A percentile compares a stretch with the other conserved stretches of the same genome.
Conservation (phyloP, 1,140 invertebrate species). For the Sipha flava region DNA sequence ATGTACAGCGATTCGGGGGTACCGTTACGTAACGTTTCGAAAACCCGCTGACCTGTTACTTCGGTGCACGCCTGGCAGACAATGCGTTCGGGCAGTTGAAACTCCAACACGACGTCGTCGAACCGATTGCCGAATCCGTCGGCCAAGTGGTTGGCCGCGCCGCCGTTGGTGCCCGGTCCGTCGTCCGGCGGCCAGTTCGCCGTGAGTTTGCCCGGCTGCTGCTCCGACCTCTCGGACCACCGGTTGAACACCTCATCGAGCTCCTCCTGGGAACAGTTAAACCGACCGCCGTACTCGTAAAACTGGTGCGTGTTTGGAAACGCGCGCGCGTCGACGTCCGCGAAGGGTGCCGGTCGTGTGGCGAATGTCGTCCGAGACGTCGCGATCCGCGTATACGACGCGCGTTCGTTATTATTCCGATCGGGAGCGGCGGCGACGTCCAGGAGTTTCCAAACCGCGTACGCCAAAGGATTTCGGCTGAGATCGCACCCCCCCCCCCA, state of each 20-base stretch:
- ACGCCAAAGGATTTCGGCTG: neutral
- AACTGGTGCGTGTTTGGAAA: neutral
- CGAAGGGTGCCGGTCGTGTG: neutral
- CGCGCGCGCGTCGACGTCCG: neutral
- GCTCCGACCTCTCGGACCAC: neutral
- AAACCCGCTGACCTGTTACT: neutral
- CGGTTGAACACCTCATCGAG: conserved; percentile 17
- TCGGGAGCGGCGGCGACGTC: neutral
- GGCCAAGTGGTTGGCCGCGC: neutral
- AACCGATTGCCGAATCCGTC: neutral
- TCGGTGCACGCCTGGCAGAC: neutral
- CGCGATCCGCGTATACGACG: neutral
- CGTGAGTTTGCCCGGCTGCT: neutral
- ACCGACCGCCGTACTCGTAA: no score
- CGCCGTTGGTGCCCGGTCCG: neutral
- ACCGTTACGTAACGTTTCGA: no score
- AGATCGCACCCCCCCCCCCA: neutral
- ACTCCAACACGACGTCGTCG: conserved; percentile 8
- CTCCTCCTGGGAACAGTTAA: neutral
- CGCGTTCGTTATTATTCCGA: neutral
- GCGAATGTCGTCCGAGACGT: neutral
- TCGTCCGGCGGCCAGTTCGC: neutral
- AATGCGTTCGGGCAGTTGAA: conserved; percentile 10
- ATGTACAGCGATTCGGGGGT: no score
- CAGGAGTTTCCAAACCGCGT: neutral